A percentile compares a stretch with the other conserved stretches of the same genome.
Evolutionary conservation across 1,140 invertebrate genomes (phyloP).

Genomic region (Papilio helenus): DNA sequence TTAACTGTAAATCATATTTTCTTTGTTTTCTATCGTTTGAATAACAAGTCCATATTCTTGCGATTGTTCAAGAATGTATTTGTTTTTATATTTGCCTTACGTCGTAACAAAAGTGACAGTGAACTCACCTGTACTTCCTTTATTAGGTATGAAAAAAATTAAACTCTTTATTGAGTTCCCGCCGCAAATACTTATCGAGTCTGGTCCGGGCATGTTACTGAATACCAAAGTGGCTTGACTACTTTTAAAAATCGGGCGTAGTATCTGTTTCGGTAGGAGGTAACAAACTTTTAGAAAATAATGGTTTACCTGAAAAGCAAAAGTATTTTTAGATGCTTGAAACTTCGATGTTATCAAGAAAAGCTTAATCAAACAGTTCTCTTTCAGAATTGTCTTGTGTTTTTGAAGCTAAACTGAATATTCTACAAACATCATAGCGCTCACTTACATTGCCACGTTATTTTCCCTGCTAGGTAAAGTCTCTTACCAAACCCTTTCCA

Average conservation of each 20-base stretch:
- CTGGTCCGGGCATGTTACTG: conserved; percentile 77
- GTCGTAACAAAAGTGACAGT: background rate
- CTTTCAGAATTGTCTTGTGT: too few species aligned
- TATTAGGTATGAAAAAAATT: conserved; percentile 77
- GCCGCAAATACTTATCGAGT: conserved; percentile 61
- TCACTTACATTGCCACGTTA: background rate
- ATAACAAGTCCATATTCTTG: too few species aligned
- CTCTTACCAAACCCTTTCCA: background rate
- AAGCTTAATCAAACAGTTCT: too few species aligned
- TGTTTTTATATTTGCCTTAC: too few species aligned
- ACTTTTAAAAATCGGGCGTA: conserved; percentile 63
- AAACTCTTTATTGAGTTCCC: conserved; percentile 63
- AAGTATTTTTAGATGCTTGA: conserved; percentile 1
- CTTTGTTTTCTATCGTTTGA: too few species aligned
- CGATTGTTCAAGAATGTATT: too few species aligned
- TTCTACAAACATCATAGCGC: background rate
- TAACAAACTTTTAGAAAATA: conserved; percentile 70
- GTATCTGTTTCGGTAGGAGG: conserved; percentile 65
- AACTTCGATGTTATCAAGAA: too few species aligned
- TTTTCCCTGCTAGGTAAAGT: background rate
- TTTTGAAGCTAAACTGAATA: background rate
- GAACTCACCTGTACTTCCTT: conserved; percentile 72
- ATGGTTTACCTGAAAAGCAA: conserved; percentile 68
- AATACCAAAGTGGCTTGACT: conserved; percentile 73
- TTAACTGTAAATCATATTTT: background rate